Evolutionary conservation across 2,797 vertebrate species (phyloP), one percentile per base, ranked within the genome.

Genomic region (Notolepis coatsorum): DNA sequence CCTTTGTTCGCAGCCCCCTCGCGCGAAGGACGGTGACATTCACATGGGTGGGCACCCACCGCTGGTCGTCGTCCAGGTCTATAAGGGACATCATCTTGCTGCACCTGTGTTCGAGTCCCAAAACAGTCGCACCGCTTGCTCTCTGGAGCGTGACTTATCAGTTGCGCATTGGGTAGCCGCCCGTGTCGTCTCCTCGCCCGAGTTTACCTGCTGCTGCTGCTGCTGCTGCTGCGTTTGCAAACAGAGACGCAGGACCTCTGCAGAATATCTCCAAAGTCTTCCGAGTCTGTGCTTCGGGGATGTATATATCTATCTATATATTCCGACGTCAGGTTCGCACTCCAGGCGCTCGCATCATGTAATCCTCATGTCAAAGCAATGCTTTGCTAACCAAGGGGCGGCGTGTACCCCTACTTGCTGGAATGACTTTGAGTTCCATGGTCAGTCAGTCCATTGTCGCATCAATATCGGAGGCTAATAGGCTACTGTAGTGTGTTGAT

Each of bases 31-130:
- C 95, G 15, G 94, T 96, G 85, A 97, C 95, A 89, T 97, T 96
- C 54, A 97, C 96, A 65, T 97, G 96, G 24, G 96, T 98, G 71
- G 96, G 97, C 23, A 96, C 86, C 97, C 96, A 98, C 51, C 93
- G 86, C 89, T 93, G 94, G 33, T 95, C 94, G 17, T 94, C 92
- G 65, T 93, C 91, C 79, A 93, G 85, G 33, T 92, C 91, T 65
- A 93, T 91, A 33, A 93, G 74, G 50, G 93, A 93, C 93, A 94
- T 94, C 84, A 90, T 92, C 62, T 80, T 88, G 69, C 48, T 63
- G 42, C 43, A 56, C 46, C 61, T 33, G 12, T 18, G 28, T 18
- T 23, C 15, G 13, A 23, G 41, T 49, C 41, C 46, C 21, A 13
- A 27, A 56, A 54, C 15, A 31, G 17, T 37, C 39, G 42, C 5